Evolutionary conservation across 2,888 invertebrate genomes (phyloP).

Genomic region (Laspeyria flexula): DNA sequence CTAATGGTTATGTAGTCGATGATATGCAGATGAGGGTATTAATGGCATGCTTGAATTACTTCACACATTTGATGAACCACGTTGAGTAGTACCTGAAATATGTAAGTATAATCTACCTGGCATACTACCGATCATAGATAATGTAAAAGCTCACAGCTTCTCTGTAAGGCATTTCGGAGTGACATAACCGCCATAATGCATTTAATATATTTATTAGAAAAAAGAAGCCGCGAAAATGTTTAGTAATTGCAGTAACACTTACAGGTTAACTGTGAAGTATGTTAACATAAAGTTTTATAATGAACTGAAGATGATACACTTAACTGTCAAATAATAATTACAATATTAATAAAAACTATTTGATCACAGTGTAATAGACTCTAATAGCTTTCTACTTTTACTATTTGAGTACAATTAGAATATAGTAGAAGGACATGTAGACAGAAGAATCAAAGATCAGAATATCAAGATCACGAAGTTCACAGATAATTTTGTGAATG

Average conservation of each 20-base stretch:
- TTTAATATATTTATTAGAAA: slow-evolving; percentile 20
- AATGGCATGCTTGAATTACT: no score
- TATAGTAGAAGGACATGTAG: not conserved
- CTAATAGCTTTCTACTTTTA: not conserved
- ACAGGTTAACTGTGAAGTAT: slow-evolving; percentile 80
- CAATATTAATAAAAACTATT: not conserved
- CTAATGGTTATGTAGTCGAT: no score
- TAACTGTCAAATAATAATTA: not conserved
- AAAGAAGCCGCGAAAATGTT: slow-evolving; percentile 29
- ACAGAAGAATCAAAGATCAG: slow-evolving; percentile 7
- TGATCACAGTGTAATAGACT: slow-evolving; percentile 1
- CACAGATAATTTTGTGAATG: slow-evolving; percentile 65
- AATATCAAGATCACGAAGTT: slow-evolving; percentile 56
- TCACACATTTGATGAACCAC: no score
- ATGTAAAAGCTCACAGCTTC: slow-evolving; percentile 69
- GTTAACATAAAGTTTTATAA: slow-evolving; percentile 16
- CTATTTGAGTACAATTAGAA: not conserved
- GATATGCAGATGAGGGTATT: no score
- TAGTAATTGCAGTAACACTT: slow-evolving; percentile 55
- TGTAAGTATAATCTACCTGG: no score
- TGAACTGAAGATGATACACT: slow-evolving; percentile 11
- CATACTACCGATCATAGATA: not conserved
- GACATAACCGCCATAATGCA: slow-evolving; percentile 82
- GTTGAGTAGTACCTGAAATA: no score
- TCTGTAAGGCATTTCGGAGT: slow-evolving; percentile 77